Conservation (phyloP, 2,888 invertebrate genomes). For the Tolmerus cingulatus region DNA sequence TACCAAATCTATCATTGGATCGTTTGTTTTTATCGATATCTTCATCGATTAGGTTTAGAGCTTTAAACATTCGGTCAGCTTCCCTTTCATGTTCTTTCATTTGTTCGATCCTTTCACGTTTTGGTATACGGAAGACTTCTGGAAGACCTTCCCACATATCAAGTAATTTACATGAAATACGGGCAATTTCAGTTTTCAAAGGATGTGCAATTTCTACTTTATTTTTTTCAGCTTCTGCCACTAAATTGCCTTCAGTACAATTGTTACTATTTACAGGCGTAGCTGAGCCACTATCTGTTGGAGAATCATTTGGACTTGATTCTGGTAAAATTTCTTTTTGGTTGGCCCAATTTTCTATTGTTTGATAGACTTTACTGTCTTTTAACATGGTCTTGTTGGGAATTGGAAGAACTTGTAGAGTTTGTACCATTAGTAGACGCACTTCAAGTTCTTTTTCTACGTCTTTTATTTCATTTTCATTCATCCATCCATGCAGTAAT, state of each 20-base stretch:
- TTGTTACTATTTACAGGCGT: not conserved
- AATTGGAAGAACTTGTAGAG: slow-evolving; percentile 86
- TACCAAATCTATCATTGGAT: slow-evolving; percentile 43
- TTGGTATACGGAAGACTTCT: slow-evolving; percentile 86
- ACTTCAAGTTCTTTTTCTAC: slow-evolving; percentile 53
- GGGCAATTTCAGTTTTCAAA: slow-evolving; percentile 54
- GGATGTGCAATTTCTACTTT: not conserved
- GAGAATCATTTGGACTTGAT: slow-evolving; percentile 50
- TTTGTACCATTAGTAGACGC: slow-evolving; percentile 79
- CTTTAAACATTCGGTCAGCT: slow-evolving; percentile 71
- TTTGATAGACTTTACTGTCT: slow-evolving; percentile 87
- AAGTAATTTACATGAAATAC: slow-evolving; percentile 53
- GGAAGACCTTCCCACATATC: slow-evolving; percentile 59
- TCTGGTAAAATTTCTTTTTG: slow-evolving; percentile 46
- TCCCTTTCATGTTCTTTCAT: slow-evolving; percentile 95
- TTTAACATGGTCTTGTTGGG: slow-evolving; percentile 91
- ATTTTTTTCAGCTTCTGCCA: not conserved
- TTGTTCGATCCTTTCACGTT: slow-evolving; percentile 91
- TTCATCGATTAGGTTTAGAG: slow-evolving; percentile 34
- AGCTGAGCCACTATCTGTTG: slow-evolving; percentile 14
- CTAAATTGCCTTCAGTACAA: not conserved
- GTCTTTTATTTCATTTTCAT: slow-evolving; percentile 64
- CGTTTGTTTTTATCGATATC: not conserved
- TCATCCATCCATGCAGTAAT: slow-evolving; percentile 92
- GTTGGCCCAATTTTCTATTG: slow-evolving; percentile 85